These are phyloP conservation scores for Callinectes sapidus DNA, from an alignment of 2,888 invertebrate genomes.

Conservation along the genomic window DNA sequence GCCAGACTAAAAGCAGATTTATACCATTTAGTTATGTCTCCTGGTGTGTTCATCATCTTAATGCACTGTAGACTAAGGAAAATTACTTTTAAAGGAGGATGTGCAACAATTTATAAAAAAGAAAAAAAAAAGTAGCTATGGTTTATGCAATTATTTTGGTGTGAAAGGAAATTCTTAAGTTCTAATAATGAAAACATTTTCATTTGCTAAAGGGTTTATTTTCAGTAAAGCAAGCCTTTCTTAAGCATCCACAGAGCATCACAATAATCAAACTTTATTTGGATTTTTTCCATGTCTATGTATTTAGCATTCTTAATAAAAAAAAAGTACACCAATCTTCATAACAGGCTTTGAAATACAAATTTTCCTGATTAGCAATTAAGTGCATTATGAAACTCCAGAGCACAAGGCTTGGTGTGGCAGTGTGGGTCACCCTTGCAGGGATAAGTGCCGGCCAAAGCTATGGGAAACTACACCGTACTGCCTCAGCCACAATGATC, in stretches of 20 bases:
- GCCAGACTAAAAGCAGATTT: neutral
- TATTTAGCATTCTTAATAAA: conserved; percentile 64
- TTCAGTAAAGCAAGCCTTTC: neutral
- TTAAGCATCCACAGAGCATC: conserved; percentile 19
- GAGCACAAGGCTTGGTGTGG: neutral
- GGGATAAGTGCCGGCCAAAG: neutral
- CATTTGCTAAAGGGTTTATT: conserved; percentile 35
- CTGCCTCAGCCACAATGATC: neutral
- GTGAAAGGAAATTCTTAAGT: neutral
- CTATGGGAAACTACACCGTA: neutral
- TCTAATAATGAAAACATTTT: conserved; percentile 5
- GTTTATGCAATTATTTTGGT: neutral
- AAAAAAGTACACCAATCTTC: conserved; percentile 48
- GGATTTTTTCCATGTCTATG: conserved; percentile 9
- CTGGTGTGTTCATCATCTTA: neutral
- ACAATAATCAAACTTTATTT: conserved; percentile 16
- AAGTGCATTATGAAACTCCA: neutral
- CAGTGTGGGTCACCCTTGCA: neutral
- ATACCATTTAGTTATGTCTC: neutral
- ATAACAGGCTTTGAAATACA: neutral
- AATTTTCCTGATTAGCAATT: neutral
- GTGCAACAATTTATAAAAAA: neutral
- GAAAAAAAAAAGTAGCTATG: neutral
- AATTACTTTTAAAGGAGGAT: neutral
- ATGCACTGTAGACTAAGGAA: neutral